Evolutionary conservation across 2,888 invertebrate genomes (phyloP).

Genomic region (Stenchaetothrips biformis): DNA sequence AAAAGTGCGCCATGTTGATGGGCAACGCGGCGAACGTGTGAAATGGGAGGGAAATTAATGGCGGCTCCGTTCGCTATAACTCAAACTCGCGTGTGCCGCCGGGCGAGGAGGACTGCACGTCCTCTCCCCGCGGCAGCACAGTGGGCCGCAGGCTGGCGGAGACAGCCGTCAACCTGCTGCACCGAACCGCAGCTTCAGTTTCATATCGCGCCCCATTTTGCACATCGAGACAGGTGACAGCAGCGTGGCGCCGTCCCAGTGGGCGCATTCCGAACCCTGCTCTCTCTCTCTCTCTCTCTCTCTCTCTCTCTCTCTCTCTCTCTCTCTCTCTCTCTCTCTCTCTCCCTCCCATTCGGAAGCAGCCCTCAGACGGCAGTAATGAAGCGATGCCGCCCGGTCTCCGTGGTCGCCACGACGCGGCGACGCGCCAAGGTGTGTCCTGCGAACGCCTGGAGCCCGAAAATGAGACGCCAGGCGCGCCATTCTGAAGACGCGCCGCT

Average conservation of each 20-base stretch:
- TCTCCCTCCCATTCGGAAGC: neutral
- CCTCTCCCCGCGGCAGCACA: neutral
- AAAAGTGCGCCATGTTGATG: slow-evolving; percentile 4
- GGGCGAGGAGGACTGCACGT: neutral
- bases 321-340: neutral
- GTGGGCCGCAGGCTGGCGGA: neutral
- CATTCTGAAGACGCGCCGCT: no score
- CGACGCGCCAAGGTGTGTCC: no score
- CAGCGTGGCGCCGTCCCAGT: neutral
- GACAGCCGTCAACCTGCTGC: neutral
- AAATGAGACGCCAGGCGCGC: no score
- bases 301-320: neutral
- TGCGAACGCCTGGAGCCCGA: no score
- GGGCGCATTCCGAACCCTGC: neutral
- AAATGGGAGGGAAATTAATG: slow-evolving; percentile 16
- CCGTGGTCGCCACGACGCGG: no score
- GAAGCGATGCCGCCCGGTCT: no score
- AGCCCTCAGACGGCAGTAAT: no score
- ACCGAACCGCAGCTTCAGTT: neutral
- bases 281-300: neutral
- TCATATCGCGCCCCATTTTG: neutral
- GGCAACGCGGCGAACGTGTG: neutral
- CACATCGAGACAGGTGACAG: neutral
- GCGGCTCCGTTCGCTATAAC: slow-evolving; percentile 16
- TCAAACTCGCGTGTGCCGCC: neutral